These are phyloP conservation scores for Sphinx pinastri DNA, from an alignment of 2,888 invertebrate species.

Conservation along the genomic window DNA sequence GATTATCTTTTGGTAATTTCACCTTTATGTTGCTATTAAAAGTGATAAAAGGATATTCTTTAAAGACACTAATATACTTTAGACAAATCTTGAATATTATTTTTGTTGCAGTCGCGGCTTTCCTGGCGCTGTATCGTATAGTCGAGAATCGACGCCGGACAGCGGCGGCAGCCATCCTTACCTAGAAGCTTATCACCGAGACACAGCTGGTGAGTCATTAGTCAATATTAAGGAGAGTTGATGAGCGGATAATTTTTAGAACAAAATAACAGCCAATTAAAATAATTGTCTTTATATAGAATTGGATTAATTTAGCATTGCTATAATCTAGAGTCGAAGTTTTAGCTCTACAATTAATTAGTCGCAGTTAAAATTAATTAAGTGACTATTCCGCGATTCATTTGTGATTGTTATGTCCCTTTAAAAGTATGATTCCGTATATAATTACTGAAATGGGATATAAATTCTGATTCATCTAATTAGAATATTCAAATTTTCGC, in stretches of 20 bases:
- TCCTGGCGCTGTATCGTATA: conserved; percentile 89
- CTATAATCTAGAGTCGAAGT: too few species aligned
- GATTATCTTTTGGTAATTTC: not conserved
- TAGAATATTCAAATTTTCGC: conserved; percentile 10
- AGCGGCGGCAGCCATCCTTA: conserved; percentile 94
- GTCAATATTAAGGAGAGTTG: not conserved
- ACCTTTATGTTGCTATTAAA: not conserved
- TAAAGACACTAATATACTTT: too few species aligned
- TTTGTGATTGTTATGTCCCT: not conserved
- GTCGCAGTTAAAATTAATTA: too few species aligned
- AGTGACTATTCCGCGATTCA: too few species aligned
- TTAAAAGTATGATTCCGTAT: not conserved
- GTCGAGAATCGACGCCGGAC: conserved; percentile 94
- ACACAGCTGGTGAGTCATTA: conserved; percentile 88
- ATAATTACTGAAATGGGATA: not conserved
- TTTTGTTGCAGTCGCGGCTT: conserved; percentile 80
- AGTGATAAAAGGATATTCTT: too few species aligned
- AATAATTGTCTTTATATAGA: not conserved
- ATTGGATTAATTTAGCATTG: too few species aligned
- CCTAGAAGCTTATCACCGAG: conserved; percentile 92
- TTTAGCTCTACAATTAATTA: too few species aligned
- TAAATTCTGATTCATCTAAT: conserved; percentile 4
- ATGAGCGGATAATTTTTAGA: not conserved
- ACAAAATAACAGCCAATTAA: not conserved
- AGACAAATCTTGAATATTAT: conserved; percentile 27